A percentile compares a stretch with the other conserved stretches of the same genome.
Evolutionary conservation across 2,113 vertebrate genomes (phyloP).

Genomic region (Scalopus aquaticus): DNA sequence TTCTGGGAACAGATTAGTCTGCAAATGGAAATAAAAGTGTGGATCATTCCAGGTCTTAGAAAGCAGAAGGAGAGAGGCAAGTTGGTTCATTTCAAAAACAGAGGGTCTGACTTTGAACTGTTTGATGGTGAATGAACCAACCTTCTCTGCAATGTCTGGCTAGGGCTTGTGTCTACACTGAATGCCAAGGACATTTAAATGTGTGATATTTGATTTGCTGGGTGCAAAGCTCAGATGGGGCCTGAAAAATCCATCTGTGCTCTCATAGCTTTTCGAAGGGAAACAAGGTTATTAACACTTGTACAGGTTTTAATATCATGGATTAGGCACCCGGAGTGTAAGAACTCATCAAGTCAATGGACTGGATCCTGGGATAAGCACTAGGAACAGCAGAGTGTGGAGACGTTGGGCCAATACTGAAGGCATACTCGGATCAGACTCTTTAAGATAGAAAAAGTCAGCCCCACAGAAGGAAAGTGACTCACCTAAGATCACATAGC

Average conservation of each 20-base stretch:
- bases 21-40: slow-evolving; percentile 59
- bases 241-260: slow-evolving; percentile 71
- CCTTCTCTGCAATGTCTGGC: slow-evolving; percentile 65
- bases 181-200: slow-evolving; percentile 79
- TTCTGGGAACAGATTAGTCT: slow-evolving; percentile 70
- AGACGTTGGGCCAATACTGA: background rate
- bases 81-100: slow-evolving; percentile 62
- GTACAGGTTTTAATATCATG: slow-evolving; percentile 25
- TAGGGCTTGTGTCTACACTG: slow-evolving; percentile 44
- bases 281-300: slow-evolving; percentile 66
- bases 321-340: background rate
- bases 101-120: slow-evolving; percentile 65
- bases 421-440: background rate
- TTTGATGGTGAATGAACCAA: slow-evolving; percentile 61
- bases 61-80: slow-evolving; percentile 72
- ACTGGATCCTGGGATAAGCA: background rate
- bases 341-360: background rate
- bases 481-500: background rate
- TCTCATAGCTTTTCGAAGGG: slow-evolving; percentile 54
- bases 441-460: background rate
- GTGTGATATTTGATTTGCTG: slow-evolving; percentile 75
- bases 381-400: background rate
- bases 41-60: slow-evolving; percentile 52
- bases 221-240: slow-evolving; percentile 73
- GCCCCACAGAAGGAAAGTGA: background rate